Evolutionary conservation across 2,888 invertebrate genomes (phyloP), one percentile per base, ranked within the genome.

Genomic region (Uloborus plumipes): DNA sequence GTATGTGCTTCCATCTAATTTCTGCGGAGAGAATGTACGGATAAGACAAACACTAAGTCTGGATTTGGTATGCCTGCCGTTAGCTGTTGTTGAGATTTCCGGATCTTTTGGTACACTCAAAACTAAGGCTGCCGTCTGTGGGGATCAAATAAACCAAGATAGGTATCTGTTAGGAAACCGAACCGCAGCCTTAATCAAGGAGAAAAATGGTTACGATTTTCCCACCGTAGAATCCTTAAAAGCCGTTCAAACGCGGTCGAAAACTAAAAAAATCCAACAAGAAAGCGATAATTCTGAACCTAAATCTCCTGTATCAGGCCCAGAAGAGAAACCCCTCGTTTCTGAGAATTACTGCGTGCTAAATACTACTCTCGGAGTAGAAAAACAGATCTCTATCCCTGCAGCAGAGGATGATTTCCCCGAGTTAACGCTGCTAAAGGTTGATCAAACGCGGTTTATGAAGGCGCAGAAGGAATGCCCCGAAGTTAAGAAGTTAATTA

Each of bases 101-200:
- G 22, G 49, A 31, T 49, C 39, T 2, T 59, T 61, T 7, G 16
- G 62, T 49, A 13, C 14, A 3, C 2, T 61, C 20, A 18, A 2
- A 16, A 49, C 72, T 1, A 72, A 72, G 31, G 50, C 62, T 20
- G 67, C 75, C 20, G 75, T 67, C 15, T 14, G 65, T 18, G n/a
- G 71, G 20, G n/a, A 70, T 61, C 2, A 61, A 15, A 20, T 72
- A 26, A 62, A 64, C 22, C 31, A 72, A 51, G 51, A 39, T 31
- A 72, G 31, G 51, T 72, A 72, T n/a, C 26, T 64, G n/a, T 61
- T 72, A 53, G 64, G 62, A 47, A 72, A 72, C 1, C 62, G 31
- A 18, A 64, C 72, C 16, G 62, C 72, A 14, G 26, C 72, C 18
- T 18, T 72, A 20, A 51, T 72, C n/a, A 53, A 72, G 50, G 64